Base-by-base conservation (phyloP, 64 coral and sea anemone species). In the Actinia equina region DNA sequence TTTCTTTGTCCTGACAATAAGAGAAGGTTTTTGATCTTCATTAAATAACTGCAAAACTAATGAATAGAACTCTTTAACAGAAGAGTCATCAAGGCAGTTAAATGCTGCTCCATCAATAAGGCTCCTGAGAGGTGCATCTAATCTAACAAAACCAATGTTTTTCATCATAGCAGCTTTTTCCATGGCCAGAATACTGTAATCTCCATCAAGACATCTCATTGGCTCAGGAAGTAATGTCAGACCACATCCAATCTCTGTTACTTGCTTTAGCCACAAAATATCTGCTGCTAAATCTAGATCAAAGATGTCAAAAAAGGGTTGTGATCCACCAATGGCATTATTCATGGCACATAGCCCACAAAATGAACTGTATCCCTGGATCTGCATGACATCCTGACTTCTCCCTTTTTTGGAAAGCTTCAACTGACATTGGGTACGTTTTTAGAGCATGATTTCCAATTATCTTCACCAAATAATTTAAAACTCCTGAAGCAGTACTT, bases 261-360 rank as follows among this genome's bases (percentile, higher is more conserved):
- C 23, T 44, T 77, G 71, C 71, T 37, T 77, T 7, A 77, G n/a
- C 71, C 71, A 77, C 71, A 77, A 13, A 4, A 77, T 77, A 77
- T 77, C 71, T 12, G 71, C 71, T 23, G 71, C 71, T 19, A 77
- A 14, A 22, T 77, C 71, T 26, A 77, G 7, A 27, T 77, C 71
- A 2, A 12, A 2, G 12, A 37, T 44, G 42, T 7, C 15, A 77
- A 77, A 77, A 77, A 37, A 77, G 10, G 71, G 71, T 37, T 27
- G 42, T 37, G 42, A 27, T 19, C 17, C n/a, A 10, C 25, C 25
- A 23, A 77, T 27, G n/a, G 71, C 23, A 44, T 77, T 77, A 22
- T 77, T 77, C 71, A 77, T 30, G 10, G 71, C 71, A 77, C 71
- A 77, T 10, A 77, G 71, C 8, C 71, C 71, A 77, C 71, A 77